Conservation (phyloP, 1,140 invertebrate genomes). For the Tetranychus urticae region DNA sequence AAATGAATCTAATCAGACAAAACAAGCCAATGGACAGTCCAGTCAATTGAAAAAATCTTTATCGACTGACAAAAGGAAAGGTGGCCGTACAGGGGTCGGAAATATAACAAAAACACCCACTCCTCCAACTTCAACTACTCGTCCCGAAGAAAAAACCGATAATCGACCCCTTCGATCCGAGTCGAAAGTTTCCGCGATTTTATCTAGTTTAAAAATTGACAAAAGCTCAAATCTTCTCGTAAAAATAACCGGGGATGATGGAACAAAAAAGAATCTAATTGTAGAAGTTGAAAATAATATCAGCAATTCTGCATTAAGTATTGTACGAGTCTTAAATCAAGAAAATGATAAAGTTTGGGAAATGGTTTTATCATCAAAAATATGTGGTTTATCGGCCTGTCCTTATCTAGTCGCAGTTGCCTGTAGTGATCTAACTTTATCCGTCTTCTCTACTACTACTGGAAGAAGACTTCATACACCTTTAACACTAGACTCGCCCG, state of each 20-base stretch:
- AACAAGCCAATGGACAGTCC: no score
- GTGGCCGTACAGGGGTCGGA: no score
- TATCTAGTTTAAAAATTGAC: slow-evolving; percentile 14
- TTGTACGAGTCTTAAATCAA: neutral
- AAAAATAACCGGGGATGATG: neutral
- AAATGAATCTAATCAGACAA: no score
- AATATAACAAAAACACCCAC: no score
- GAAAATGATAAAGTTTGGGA: slow-evolving; percentile 4
- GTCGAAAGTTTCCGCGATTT: neutral
- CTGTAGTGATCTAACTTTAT: slow-evolving; percentile 38
- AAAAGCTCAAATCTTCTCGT: slow-evolving; percentile 12
- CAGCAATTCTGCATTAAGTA: neutral
- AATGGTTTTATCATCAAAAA: slow-evolving; percentile 3
- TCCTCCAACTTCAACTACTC: no score
- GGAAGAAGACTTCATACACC: slow-evolving; percentile 33
- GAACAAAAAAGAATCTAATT: neutral
- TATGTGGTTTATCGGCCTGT: slow-evolving; percentile 2
- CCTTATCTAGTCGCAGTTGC: slow-evolving; percentile 30
- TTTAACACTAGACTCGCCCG: slow-evolving; percentile 31
- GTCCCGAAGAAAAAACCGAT: no score
- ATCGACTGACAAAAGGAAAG: no score
- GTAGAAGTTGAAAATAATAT: slow-evolving; percentile 20
- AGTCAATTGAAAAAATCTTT: no score
- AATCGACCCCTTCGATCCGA: no score
- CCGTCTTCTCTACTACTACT: slow-evolving; percentile 30